phyloP scores from a whole-genome alignment of 2,113 vertebrate genomes.

The Melanerpes formicivorus region DNA sequence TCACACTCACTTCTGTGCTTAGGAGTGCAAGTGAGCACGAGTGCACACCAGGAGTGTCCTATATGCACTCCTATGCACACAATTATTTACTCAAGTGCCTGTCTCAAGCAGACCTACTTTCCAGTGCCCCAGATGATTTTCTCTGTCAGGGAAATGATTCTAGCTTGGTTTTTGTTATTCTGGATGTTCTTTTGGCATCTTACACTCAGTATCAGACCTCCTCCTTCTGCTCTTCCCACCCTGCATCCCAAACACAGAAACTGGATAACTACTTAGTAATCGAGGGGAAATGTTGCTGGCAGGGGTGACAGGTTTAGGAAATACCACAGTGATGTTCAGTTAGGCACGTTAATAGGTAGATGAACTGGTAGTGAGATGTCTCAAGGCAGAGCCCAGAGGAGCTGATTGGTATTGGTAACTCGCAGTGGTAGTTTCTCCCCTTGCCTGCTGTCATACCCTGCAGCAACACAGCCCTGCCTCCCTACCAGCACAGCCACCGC shows the following conservation, averaged over 20 bases:
- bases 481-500: neutral
- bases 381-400: neutral
- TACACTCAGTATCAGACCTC: neutral
- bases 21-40: neutral
- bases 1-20: neutral
- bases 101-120: slow-evolving; percentile 41
- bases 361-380: neutral
- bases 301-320: neutral
- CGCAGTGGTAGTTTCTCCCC: neutral
- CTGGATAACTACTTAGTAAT: neutral
- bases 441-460: neutral
- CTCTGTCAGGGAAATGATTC: slow-evolving; percentile 53
- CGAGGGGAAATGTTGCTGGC: neutral
- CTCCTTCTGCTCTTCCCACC: neutral
- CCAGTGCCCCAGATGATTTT: slow-evolving; percentile 51
- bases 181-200: neutral
- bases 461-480: neutral
- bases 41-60: neutral
- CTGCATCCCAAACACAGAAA: neutral
- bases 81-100: neutral
- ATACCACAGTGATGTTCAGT: neutral
- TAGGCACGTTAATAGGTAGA: neutral
- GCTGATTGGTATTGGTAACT: neutral
- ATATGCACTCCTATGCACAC: neutral
- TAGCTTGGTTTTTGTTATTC: neutral